phyloP scores from a whole-genome alignment of 2,113 vertebrate genomes.

The Aegotheles bennettii region DNA sequence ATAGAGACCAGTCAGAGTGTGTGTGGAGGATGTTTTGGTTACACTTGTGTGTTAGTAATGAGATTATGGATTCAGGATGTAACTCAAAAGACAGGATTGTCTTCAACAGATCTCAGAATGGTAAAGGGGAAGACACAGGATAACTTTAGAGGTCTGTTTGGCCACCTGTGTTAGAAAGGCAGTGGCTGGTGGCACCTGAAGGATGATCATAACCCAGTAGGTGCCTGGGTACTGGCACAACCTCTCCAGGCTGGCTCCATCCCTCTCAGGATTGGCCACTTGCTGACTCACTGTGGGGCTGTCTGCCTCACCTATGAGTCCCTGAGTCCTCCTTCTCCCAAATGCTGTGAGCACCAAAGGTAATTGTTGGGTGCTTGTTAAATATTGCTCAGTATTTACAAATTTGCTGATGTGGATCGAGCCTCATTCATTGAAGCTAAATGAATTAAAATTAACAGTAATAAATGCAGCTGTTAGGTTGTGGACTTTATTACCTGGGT shows the following conservation, averaged over 20 bases:
- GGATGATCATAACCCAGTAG: neutral
- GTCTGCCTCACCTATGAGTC: neutral
- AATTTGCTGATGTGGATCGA: neutral
- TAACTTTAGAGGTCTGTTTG: neutral
- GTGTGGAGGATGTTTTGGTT: neutral
- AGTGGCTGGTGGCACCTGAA: neutral
- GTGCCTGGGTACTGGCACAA: neutral
- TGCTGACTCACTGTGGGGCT: accelerated
- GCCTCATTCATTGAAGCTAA: neutral
- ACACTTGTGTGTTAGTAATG: neutral
- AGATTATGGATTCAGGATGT: too few relatives aligned
- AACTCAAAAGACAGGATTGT: neutral
- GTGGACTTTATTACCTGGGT: neutral
- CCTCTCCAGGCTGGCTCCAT: accelerated
- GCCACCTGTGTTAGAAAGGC: neutral
- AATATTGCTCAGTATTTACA: neutral
- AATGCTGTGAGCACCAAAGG: neutral
- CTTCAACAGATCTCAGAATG: neutral
- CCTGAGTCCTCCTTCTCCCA: neutral
- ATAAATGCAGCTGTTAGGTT: neutral
- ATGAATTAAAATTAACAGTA: neutral
- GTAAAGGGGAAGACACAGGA: neutral
- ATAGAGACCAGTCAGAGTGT: accelerated
- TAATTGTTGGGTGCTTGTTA: neutral
- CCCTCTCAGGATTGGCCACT: neutral